Base-by-base conservation (phyloP, 2,888 invertebrate genomes). In the Drosophila neotestacea region DNA sequence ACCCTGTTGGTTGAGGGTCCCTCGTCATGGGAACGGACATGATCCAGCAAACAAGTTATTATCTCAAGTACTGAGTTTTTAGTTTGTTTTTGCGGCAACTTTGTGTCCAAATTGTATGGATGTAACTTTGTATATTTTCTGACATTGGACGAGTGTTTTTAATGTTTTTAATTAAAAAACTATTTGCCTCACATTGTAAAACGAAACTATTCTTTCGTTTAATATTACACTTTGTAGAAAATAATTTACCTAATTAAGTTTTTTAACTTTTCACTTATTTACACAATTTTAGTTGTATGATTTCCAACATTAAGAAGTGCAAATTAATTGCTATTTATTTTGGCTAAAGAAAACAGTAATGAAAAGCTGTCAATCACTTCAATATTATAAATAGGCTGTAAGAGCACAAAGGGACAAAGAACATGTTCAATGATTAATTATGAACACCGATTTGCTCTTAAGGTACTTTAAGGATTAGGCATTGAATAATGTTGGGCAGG, bases 381-480 rank as follows among this genome's bases (percentile, higher is more conserved):
- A 28, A 46, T 39, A 42, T 39, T 63, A 58, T 36, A 6, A 75
- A 54, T 38, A 47, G 63, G 5, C 38, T 42, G 1, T 6, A 6
- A 32, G 13, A 39, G 22, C 7, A 38, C 4, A 16, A 41, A 42
- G 30, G 7, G 10, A 16, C 4, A 4, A n/a, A 41, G 44, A 61
- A 63, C 54, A 65, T 32, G 65, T 65, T 44, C 71, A 58, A 65
- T 81, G 89, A 85, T 85, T 88, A 89, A 85, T 88, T 85, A 77
- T 77, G 74, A 68, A 86, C 87, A 81, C 68, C 66, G 79, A 79
- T 88, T 71, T 62, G 60, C 89, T 86, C 87, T 85, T 70, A 41
- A 72, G 68, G 66, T 32, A 48, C 63, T 38, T 56, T 16, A 59
- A 38, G 64, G 28, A 42, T 64, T 38, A 30, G 36, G 54, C 69